Conservation (phyloP, 2,113 vertebrate species). For the Jacana jacana region DNA sequence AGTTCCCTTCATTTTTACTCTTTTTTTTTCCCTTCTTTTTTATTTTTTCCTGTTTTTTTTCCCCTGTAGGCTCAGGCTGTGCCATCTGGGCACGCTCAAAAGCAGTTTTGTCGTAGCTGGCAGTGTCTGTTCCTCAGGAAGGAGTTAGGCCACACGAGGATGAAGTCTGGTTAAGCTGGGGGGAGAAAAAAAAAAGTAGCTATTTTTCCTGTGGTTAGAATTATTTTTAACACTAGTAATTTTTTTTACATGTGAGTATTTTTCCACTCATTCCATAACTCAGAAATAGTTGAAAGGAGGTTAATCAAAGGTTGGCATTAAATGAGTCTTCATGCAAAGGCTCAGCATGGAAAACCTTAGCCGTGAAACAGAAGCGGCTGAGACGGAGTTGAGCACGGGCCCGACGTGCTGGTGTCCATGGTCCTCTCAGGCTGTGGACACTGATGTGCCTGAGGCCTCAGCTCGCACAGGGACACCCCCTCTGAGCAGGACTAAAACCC, state of each 20-base stretch:
- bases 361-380: not conserved
- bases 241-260: not conserved
- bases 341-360: not conserved
- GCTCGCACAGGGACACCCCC: not conserved
- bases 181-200: not conserved
- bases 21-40: not conserved
- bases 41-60: not conserved
- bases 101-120: not conserved
- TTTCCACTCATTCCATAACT: not conserved
- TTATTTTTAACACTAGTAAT: not conserved
- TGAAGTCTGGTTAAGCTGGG: not conserved
- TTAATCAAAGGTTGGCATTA: not conserved
- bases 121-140: not conserved
- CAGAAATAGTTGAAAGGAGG: not conserved
- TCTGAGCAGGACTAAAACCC: not conserved
- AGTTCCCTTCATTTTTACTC: not conserved
- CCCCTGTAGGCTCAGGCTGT: too few relatives aligned
- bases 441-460: accelerated
- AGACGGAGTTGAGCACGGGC: not conserved
- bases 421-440: not conserved
- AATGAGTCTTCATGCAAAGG: not conserved
- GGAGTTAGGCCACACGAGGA: not conserved
- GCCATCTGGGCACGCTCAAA: not conserved
- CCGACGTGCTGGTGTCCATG: accelerated
- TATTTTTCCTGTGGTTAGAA: not conserved